Evolutionary conservation across 2,113 vertebrate genomes (phyloP).

Genomic region (Pseudopodoces humilis): DNA sequence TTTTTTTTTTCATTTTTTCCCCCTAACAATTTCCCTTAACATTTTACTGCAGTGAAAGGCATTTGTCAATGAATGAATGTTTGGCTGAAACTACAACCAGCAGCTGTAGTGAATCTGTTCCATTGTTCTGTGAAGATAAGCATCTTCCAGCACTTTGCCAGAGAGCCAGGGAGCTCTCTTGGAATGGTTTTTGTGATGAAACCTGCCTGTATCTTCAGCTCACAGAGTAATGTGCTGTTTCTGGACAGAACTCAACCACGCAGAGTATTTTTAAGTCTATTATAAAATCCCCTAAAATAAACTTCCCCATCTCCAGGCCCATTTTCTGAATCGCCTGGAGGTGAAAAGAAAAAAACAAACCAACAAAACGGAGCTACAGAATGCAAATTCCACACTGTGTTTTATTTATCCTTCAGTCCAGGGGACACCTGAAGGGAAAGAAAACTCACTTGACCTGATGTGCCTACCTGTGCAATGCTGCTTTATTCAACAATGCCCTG

Average conservation of each 20-base stretch:
- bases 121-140: conserved; percentile 27
- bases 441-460: neutral
- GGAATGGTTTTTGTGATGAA: neutral
- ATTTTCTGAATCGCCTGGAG: conserved; percentile 9
- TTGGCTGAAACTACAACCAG: neutral
- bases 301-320: neutral
- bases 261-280: conserved; percentile 25
- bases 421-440: neutral
- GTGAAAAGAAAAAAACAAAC: neutral
- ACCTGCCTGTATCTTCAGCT: neutral
- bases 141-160: conserved; percentile 12
- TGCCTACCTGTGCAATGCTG: neutral
- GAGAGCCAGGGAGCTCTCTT: neutral
- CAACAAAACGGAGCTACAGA: neutral
- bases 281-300: conserved; percentile 39
- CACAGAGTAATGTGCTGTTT: neutral
- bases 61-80: conserved; percentile 16
- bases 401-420: neutral
- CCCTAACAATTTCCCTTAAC: neutral
- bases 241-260: conserved; percentile 22
- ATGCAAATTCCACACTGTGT: neutral
- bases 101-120: conserved; percentile 42
- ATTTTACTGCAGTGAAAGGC: conserved; percentile 36
- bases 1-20: neutral
- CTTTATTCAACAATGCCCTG: neutral